Percentiles rank a stretch among this genome's conserved stretches.
These are phyloP conservation scores for Brenthis daphne DNA, from an alignment of 2,888 invertebrate genomes.

Conservation along the genomic window DNA sequence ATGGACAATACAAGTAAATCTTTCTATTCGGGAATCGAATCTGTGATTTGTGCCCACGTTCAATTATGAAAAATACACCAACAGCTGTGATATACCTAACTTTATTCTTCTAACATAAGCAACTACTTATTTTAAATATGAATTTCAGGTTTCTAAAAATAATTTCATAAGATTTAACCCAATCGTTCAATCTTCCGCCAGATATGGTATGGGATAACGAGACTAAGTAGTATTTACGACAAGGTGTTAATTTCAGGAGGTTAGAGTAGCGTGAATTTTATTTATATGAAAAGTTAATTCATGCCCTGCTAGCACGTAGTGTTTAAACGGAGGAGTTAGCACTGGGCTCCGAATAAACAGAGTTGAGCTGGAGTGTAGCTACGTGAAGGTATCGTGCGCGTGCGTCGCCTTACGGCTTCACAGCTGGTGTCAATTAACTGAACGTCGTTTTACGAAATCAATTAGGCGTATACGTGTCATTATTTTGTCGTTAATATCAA, in stretches of 20 bases:
- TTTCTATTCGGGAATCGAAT: too few relatives aligned
- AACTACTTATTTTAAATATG: too few relatives aligned
- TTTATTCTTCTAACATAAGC: too few relatives aligned
- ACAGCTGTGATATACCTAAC: too few relatives aligned
- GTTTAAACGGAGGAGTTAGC: slow-evolving; percentile 81
- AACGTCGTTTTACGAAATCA: slow-evolving; percentile 24
- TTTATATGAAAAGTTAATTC: slow-evolving; percentile 83
- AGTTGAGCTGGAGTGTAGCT: slow-evolving; percentile 51
- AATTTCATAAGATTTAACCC: slow-evolving; percentile 39
- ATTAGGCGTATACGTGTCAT: slow-evolving; percentile 14
- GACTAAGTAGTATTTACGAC: slow-evolving; percentile 78
- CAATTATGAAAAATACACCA: too few relatives aligned
- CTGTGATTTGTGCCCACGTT: too few relatives aligned
- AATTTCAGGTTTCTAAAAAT: not conserved
- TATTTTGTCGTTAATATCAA: not conserved
- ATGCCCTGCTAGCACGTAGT: slow-evolving; percentile 76
- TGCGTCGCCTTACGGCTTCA: slow-evolving; percentile 44
- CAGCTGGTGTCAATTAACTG: slow-evolving; percentile 41
- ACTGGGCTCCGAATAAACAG: slow-evolving; percentile 76
- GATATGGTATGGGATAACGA: slow-evolving; percentile 69
- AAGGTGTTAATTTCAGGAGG: slow-evolving; percentile 82
- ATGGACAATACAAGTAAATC: too few relatives aligned
- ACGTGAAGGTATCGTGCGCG: slow-evolving; percentile 50
- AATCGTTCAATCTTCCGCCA: slow-evolving; percentile 41
- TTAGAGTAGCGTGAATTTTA: slow-evolving; percentile 82